Evolutionary conservation across 2,888 invertebrate genomes (phyloP).

Genomic region (Lochmaea capreae): DNA sequence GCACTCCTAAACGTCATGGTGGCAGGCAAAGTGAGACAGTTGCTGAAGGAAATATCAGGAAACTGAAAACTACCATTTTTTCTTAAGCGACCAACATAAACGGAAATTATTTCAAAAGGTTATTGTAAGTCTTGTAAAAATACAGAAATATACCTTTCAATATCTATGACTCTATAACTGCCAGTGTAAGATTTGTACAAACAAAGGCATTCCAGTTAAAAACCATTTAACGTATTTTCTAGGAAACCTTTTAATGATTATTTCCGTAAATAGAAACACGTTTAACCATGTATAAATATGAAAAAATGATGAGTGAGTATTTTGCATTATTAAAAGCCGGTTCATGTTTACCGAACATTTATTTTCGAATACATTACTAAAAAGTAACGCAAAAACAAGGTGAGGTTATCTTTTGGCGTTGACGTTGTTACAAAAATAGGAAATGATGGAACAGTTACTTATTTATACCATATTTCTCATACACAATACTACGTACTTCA

Average conservation of each 20-base stretch:
- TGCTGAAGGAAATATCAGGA: no score
- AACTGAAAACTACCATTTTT: no score
- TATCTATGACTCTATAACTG: neutral
- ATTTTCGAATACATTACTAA: slow-evolving; percentile 19
- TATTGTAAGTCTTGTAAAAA: no score
- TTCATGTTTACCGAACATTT: slow-evolving; percentile 24
- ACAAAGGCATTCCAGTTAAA: neutral
- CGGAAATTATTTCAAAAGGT: no score
- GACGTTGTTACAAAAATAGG: neutral
- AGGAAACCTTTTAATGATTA: neutral
- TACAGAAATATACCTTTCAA: neutral
- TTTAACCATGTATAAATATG: neutral
- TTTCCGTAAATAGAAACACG: neutral
- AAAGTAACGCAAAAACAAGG: slow-evolving; percentile 11
- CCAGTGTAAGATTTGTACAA: neutral
- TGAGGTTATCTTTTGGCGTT: neutral
- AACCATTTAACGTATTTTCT: neutral
- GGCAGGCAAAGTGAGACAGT: no score
- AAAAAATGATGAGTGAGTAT: neutral
- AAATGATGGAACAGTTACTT: neutral
- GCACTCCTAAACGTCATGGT: no score
- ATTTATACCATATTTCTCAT: neutral
- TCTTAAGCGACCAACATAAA: no score
- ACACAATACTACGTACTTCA: neutral
- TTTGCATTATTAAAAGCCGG: neutral